Percentiles rank a stretch among this genome's conserved stretches.
These are phyloP conservation scores for Rhorus exstirpatorius DNA, from an alignment of 2,888 invertebrate genomes.

Conservation along the genomic window DNA sequence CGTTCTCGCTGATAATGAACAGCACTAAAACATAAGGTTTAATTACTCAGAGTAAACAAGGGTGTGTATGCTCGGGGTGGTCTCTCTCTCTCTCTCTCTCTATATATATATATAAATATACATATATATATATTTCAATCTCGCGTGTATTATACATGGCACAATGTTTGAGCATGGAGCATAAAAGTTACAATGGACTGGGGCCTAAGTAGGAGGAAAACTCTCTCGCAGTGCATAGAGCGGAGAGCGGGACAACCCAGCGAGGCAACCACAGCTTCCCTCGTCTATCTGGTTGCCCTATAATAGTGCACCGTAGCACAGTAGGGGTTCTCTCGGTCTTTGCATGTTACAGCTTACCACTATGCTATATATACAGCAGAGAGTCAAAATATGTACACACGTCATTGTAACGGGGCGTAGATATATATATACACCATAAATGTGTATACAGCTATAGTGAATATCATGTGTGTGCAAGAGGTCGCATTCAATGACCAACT, in stretches of 20 bases:
- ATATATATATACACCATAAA: constrained; percentile 26
- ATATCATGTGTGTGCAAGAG: constrained; percentile 40
- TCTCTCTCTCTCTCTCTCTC: constrained; percentile 24
- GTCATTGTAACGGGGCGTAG: constrained; percentile 47
- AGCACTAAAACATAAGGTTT: constrained; percentile 70
- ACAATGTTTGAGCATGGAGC: constrained; percentile 55
- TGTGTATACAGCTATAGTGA: constrained; percentile 29
- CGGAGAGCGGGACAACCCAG: constrained; percentile 17
- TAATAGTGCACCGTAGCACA: constrained; percentile 39
- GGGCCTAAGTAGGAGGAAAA: constrained; percentile 60
- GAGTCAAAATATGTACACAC: constrained; percentile 64
- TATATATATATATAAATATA: background rate
- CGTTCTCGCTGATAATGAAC: constrained; percentile 66
- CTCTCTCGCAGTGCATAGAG: constrained; percentile 19
- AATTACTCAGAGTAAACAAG: constrained; percentile 69
- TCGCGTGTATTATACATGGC: constrained; percentile 48
- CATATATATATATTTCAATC: constrained; percentile 28
- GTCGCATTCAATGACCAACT: constrained; percentile 71
- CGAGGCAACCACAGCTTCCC: constrained; percentile 53
- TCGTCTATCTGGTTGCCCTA: constrained; percentile 38
- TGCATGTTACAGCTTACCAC: constrained; percentile 28
- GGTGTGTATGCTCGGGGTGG: constrained; percentile 46
- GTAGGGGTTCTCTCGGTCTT: constrained; percentile 37
- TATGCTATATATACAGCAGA: constrained; percentile 42
- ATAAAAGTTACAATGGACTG: constrained; percentile 69